Evolutionary conservation across 2,113 vertebrate genomes (phyloP).

Genomic region (Elephantulus edwardii): DNA sequence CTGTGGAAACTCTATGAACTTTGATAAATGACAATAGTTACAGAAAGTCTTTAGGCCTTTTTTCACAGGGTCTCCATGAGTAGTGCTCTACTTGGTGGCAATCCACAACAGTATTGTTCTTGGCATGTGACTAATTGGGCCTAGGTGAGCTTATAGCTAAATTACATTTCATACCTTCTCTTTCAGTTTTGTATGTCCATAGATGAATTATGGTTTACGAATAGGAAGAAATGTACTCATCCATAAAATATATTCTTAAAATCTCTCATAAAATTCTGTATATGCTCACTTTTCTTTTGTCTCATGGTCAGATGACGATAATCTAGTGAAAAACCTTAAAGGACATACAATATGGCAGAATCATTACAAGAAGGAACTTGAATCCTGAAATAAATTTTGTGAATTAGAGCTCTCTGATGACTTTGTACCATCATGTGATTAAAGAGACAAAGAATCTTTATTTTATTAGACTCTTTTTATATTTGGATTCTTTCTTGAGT

Average conservation of each 20-base stretch:
- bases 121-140: too few species aligned
- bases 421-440: not conserved
- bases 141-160: too few species aligned
- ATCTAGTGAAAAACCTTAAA: not conserved
- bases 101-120: too few species aligned
- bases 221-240: not conserved
- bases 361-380: not conserved
- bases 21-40: too few species aligned
- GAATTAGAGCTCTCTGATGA: not conserved
- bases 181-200: not conserved
- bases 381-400: not conserved
- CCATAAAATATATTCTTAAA: not conserved
- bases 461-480: not conserved
- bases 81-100: too few species aligned
- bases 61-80: too few species aligned
- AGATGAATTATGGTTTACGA: not conserved
- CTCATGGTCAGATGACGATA: not conserved
- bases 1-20: too few species aligned
- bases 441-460: not conserved
- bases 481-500: not conserved
- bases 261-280: not conserved
- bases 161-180: not conserved
- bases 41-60: too few species aligned
- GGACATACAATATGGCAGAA: not conserved
- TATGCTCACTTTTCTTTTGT: not conserved